Conservation (phyloP, 2,113 vertebrate species). For the Pithys albifrons region DNA sequence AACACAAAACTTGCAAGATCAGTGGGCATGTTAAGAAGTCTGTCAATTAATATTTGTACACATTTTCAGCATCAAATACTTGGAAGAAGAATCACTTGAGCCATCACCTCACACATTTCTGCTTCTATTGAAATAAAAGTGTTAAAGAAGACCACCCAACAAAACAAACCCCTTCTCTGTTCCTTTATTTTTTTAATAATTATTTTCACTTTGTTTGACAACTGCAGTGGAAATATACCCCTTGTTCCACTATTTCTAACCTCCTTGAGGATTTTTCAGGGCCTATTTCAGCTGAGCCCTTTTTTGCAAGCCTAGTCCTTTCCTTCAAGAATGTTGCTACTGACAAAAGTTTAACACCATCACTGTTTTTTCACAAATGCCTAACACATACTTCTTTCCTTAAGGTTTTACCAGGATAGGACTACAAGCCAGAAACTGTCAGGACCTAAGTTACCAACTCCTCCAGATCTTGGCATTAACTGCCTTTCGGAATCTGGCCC, state of each 20-base stretch:
- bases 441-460: background rate
- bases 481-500: conserved; percentile 38
- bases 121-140: background rate
- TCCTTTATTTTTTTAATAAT: background rate
- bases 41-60: background rate
- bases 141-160: background rate
- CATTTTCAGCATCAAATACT: background rate
- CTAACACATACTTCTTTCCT: background rate
- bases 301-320: background rate
- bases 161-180: background rate
- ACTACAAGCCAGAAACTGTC: background rate
- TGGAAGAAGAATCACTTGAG: background rate
- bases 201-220: background rate
- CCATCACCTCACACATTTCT: background rate
- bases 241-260: background rate
- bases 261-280: background rate
- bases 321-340: background rate
- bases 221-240: background rate
- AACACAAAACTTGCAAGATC: background rate
- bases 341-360: background rate
- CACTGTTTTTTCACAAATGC: background rate
- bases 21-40: background rate
- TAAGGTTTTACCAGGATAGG: background rate
- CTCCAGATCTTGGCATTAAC: conserved; percentile 35
- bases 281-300: background rate